These are phyloP conservation scores for Neodon shergylaensis DNA, from an alignment of 2,113 vertebrate species.

Conservation along the genomic window DNA sequence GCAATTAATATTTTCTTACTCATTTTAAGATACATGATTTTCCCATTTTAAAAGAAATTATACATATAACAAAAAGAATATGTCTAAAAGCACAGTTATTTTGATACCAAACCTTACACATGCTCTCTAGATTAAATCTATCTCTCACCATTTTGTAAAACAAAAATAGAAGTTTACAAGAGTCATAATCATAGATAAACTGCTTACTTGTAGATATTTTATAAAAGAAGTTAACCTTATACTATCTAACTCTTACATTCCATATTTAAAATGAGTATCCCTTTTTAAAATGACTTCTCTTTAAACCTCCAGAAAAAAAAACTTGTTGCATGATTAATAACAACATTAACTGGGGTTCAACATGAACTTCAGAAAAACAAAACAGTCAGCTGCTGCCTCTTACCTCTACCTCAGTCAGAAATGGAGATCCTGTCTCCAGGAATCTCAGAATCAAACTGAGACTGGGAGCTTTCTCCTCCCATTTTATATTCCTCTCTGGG, in stretches of 20 bases:
- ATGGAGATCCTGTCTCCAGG: too few species aligned
- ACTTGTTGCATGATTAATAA: too few species aligned
- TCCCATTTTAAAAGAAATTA: not conserved
- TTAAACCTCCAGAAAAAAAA: not conserved
- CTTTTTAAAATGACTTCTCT: not conserved
- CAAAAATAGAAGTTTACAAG: not conserved
- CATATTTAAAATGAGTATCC: not conserved
- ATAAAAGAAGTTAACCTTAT: not conserved
- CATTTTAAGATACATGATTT: not conserved
- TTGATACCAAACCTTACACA: not conserved
- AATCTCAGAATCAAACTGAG: too few species aligned
- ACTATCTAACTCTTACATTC: not conserved
- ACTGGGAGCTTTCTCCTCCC: too few species aligned
- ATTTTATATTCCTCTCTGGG: too few species aligned
- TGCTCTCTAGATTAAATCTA: not conserved
- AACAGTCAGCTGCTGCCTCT: too few species aligned
- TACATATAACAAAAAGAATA: not conserved
- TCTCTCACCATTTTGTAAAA: not conserved
- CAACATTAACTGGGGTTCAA: too few species aligned
- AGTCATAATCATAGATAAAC: not conserved
- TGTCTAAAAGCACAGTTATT: not conserved
- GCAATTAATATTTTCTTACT: not conserved
- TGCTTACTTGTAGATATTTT: not conserved
- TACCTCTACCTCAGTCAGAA: too few species aligned
- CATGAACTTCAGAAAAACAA: too few species aligned